These are phyloP conservation scores for Cochlearius cochlearius DNA, from an alignment of 2,113 vertebrate genomes.

Conservation along the genomic window DNA sequence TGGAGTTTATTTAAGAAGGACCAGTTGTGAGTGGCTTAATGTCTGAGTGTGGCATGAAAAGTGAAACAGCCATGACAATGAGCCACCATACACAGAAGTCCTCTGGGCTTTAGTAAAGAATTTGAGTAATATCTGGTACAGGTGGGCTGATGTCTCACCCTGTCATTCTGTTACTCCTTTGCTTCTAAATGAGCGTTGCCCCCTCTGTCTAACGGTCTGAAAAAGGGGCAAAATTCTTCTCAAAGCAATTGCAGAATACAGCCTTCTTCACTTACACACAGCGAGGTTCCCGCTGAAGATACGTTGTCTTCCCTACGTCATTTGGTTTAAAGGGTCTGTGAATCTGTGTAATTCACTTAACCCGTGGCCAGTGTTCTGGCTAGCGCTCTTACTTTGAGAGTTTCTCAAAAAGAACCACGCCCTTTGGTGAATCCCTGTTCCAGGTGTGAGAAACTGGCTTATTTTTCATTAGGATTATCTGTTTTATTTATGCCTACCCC, in stretches of 20 bases:
- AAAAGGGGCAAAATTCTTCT: background rate
- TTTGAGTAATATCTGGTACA: background rate
- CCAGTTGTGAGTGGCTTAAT: slow-evolving; percentile 60
- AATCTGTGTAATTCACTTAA: background rate
- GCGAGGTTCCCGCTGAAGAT: background rate
- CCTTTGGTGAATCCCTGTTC: background rate
- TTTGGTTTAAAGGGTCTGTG: background rate
- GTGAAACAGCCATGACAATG: slow-evolving; percentile 7
- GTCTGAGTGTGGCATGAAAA: slow-evolving; percentile 16
- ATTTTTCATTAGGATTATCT: background rate
- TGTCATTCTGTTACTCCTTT: slow-evolving; percentile 11
- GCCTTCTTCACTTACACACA: background rate
- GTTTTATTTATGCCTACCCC: background rate
- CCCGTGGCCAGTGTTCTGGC: background rate
- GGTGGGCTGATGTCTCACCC: background rate
- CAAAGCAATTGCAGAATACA: background rate
- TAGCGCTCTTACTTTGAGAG: background rate
- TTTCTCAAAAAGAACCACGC: background rate
- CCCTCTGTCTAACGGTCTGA: background rate
- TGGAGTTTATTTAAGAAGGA: slow-evolving; percentile 51
- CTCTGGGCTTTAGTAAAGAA: slow-evolving; percentile 19
- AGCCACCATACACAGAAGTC: background rate
- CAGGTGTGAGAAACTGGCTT: background rate
- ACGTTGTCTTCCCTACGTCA: background rate
- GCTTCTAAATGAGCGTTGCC: background rate